phyloP scores from a whole-genome alignment of 1,140 invertebrate species.

The Heliothis subflexa region DNA sequence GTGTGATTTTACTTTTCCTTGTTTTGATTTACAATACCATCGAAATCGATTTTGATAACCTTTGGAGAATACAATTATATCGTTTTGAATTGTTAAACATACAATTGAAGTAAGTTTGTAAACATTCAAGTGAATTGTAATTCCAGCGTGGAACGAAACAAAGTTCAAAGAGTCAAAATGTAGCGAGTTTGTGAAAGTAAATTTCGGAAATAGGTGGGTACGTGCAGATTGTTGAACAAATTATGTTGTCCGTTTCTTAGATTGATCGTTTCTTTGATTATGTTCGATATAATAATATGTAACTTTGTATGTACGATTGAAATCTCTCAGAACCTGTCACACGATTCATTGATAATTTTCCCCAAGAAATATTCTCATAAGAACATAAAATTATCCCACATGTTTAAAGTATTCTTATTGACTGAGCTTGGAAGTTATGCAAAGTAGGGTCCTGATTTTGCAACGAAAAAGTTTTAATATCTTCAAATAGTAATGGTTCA shows the following conservation, averaged over 20 bases:
- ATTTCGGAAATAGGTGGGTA: background rate
- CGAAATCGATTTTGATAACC: slow-evolving; percentile 6
- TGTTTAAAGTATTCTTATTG: background rate
- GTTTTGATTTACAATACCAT: background rate
- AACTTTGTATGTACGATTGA: slow-evolving; percentile 12
- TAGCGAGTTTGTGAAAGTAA: slow-evolving; percentile 13
- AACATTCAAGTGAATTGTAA: background rate
- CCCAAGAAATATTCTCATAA: background rate
- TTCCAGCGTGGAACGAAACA: background rate
- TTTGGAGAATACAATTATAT: background rate
- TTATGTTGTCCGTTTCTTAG: background rate
- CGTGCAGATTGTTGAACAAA: background rate
- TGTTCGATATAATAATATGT: background rate
- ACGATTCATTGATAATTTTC: background rate
- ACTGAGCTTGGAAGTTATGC: background rate
- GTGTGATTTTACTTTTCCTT: background rate
- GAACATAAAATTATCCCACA: slow-evolving; percentile 1
- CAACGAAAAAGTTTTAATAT: background rate
- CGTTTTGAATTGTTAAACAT: background rate
- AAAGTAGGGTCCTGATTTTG: too few relatives aligned
- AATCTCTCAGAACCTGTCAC: background rate
- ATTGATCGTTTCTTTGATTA: background rate
- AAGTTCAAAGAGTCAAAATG: slow-evolving; percentile 7
- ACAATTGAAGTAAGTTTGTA: slow-evolving; percentile 8
- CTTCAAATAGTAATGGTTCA: too few relatives aligned